Evolutionary conservation across 35 echinoderm and acorn worm genomes (phyloP), one percentile per base, ranked within the genome.

Genomic region (Eucidaris tribuloides): DNA sequence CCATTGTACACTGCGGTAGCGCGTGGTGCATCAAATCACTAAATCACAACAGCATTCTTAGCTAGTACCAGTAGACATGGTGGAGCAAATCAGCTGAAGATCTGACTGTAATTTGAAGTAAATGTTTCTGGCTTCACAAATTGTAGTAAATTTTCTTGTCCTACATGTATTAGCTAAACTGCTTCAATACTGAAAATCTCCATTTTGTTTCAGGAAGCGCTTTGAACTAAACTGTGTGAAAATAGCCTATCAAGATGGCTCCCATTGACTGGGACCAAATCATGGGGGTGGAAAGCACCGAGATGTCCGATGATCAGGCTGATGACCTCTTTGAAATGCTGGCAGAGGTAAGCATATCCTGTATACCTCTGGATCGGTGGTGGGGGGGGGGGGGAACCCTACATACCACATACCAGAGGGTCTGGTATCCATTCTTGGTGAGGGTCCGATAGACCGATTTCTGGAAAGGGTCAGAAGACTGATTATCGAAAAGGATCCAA

Each of bases 261-360:
- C 93, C 93, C 56, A 81, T 96, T 43, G 71, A 96, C 70, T 96
- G 93, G 93, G 70, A 83, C 28, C 54, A 50, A 18, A 54, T 96
- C 30, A 96, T 96, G 93, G 66, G 27, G 18, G 83, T 91, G 23
- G 86, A 96, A 34, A 42, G 58, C 2, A 70, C 81, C 5, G 71
- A 65, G 14, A 25, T 96, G 58, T 71, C 77, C 0, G 93, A 96
- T 38, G 93, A 96, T 34, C 50, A 82, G 30, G 93, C 88, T 7
- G 93, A 96, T 77, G 83, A 90, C n/a, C 29, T 86, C 7, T 87
- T 40, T 66, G 57, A 86, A 23, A 83, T 83, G 78, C 62, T 96
- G 29, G 64, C 77, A 7, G 71, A 86, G 37, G 91, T 93, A 82
- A 92, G 78, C 77, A 31, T 82, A 11, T 24, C 9, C 13, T 71